Conservation (phyloP, 2,797 vertebrate genomes). For the Rhynchonycteris naso region DNA sequence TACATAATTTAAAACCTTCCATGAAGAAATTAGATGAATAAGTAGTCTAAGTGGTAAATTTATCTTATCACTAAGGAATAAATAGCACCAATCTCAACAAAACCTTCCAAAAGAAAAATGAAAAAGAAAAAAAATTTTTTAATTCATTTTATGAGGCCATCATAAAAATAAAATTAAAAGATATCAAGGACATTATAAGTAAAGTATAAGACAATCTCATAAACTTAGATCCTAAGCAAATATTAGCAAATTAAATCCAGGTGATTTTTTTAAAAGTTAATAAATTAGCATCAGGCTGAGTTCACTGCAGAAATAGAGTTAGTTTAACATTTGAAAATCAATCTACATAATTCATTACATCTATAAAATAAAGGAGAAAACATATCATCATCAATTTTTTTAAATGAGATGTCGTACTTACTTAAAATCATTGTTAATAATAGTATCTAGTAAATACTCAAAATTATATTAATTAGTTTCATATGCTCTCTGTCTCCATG, state of each 20-base stretch:
- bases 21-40: not conserved
- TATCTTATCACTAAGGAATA: not conserved
- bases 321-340: not conserved
- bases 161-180: not conserved
- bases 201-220: not conserved
- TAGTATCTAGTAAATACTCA: not conserved
- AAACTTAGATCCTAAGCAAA: not conserved
- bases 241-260: not conserved
- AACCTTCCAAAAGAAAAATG: not conserved
- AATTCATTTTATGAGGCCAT: not conserved
- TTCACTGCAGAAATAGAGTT: not conserved
- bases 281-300: not conserved
- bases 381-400: not conserved
- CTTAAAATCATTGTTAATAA: not conserved
- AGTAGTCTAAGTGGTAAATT: not conserved
- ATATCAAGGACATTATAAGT: not conserved
- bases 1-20: not conserved
- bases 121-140: not conserved
- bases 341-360: not conserved
- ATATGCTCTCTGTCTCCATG: not conserved
- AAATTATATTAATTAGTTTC: not conserved
- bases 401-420: not conserved
- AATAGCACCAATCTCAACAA: not conserved
- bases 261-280: not conserved
- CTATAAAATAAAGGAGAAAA: slow-evolving; percentile 21